Evolutionary conservation across 2,888 invertebrate species (phyloP).

Genomic region (Mamestra brassicae): DNA sequence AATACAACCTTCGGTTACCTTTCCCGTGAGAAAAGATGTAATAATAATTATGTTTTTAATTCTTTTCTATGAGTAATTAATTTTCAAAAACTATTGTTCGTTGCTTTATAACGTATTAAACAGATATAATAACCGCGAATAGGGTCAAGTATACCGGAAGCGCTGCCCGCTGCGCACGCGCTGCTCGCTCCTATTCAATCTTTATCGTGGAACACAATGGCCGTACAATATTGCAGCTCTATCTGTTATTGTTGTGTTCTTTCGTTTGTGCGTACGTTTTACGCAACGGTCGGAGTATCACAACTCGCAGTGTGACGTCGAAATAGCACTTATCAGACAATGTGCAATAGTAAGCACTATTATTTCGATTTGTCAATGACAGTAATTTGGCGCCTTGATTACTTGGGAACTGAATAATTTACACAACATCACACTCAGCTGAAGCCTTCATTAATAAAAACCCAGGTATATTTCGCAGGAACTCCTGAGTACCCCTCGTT

Average conservation of each 20-base stretch:
- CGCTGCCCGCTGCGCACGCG: constrained; percentile 80
- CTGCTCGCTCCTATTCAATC: constrained; percentile 80
- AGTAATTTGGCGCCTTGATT: background rate
- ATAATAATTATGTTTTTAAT: constrained; percentile 56
- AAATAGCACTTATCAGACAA: constrained; percentile 29
- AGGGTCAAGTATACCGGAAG: constrained; percentile 90
- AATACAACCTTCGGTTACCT: constrained; percentile 70
- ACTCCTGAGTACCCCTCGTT: constrained; percentile 8
- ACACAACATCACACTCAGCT: background rate
- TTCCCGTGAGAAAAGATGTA: constrained; percentile 77
- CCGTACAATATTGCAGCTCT: constrained; percentile 68
- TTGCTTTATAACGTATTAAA: constrained; percentile 66
- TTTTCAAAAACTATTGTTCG: constrained; percentile 66
- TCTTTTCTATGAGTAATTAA: constrained; percentile 57
- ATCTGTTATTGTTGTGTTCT: constrained; percentile 65
- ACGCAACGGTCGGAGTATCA: constrained; percentile 59
- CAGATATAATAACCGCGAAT: constrained; percentile 78
- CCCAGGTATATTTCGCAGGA: background rate
- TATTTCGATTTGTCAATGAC: constrained; percentile 45
- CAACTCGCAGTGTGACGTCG: constrained; percentile 42
- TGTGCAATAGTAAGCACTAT: constrained; percentile 36
- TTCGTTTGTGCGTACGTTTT: constrained; percentile 63
- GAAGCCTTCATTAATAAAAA: background rate
- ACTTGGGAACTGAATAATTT: background rate
- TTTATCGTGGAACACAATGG: constrained; percentile 80